These are phyloP conservation scores for Pseudomyrmex pallidus DNA, from an alignment of 1,140 invertebrate genomes.

Conservation along the genomic window DNA sequence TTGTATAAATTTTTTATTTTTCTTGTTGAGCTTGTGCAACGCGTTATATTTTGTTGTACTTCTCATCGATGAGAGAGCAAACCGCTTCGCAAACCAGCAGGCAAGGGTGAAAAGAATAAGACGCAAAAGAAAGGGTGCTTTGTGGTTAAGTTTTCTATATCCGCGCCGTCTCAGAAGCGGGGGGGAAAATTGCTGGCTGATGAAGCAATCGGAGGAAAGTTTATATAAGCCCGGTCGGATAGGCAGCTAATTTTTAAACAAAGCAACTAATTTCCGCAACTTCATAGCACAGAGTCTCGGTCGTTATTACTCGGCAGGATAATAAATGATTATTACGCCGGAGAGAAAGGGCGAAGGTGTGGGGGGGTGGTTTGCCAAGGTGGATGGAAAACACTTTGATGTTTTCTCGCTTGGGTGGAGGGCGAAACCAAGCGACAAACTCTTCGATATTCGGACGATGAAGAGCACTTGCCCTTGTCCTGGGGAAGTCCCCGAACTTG, in stretches of 20 bases:
- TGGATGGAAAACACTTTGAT: conserved; percentile 80
- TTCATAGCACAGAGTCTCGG: conserved; percentile 79
- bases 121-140: conserved; percentile 30
- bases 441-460: conserved; percentile 85
- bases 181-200: conserved; percentile 36
- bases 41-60: background rate
- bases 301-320: conserved; percentile 80
- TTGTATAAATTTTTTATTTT: background rate
- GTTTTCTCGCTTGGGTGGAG: conserved; percentile 79
- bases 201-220: conserved; percentile 69
- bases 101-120: background rate
- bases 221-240: conserved; percentile 62
- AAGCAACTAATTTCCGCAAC: conserved; percentile 80
- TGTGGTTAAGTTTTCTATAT: conserved; percentile 54
- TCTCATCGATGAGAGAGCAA: background rate
- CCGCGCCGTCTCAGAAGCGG: conserved; percentile 7
- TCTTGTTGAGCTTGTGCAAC: background rate
- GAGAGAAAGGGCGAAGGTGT: conserved; percentile 12
- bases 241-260: conserved; percentile 85
- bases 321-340: conserved; percentile 85
- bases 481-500: conserved; percentile 36
- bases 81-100: background rate
- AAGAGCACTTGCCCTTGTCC: conserved; percentile 80
- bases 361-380: conserved; percentile 31
- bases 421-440: conserved; percentile 84